Base-by-base conservation (phyloP, 2,113 vertebrate species). In the Crypturellus undulatus region DNA sequence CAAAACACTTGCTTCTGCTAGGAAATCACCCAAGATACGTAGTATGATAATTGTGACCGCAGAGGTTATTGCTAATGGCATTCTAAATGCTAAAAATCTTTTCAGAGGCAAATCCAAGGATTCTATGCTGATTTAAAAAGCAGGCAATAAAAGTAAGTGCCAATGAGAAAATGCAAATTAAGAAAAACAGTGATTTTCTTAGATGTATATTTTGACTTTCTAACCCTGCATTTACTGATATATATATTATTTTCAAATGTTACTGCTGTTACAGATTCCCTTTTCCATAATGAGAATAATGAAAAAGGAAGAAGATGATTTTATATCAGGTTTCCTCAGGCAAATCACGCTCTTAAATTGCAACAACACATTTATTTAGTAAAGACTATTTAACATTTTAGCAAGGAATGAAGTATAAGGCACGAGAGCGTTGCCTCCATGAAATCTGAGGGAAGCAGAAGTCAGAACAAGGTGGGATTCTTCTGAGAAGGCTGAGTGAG, bases 41-140 rank as follows among this genome's bases (percentile, higher is more conserved):
- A 69, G 51, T 58, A 16, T 80, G 63, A 92, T 70, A 85, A 88
- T 59, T 68, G 58, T 26, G 93, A 86, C 72, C 88, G 52, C 87
- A 93, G 40, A 93, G 90, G 93, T 92, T 90, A 94, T 4, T 3
- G 47, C 54, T 95, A 96, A 97, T 81, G 85, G 79, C 71, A 76
- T 80, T 84, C 43, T 64, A 92, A 94, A 94, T 62, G 87, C 52
- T 71, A 79, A 83, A 93, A 80, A 90, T 28, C 69, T 84, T 77
- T 69, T 92, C n/a, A 24, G 15, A 12, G 24, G 58, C 71, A 89
- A 82, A 69, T 43, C 51, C 62, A 62, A 89, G 49, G 40, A 76
- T 81, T 92, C 72, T 62, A 58, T 43, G 67, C 45, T 36, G 58
- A 79, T 79, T 84, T 81, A 64, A 10, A 58, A 94, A 81, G 51